These are phyloP conservation scores for Eulemur coronatus DNA, from an alignment of 2,797 vertebrate species.

Conservation along the genomic window DNA sequence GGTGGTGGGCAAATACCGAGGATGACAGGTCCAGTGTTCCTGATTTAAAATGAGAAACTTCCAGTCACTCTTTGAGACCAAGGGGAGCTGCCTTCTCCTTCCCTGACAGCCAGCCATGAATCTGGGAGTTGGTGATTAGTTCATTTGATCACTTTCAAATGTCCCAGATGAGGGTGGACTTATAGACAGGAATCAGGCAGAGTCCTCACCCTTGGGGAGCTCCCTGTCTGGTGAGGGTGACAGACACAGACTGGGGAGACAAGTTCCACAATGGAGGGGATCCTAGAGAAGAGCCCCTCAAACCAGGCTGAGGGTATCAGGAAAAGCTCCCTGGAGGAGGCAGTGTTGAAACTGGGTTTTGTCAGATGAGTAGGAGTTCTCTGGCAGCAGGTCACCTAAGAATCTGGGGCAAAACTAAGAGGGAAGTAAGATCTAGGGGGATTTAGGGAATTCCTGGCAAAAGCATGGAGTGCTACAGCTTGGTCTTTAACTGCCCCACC, in stretches of 20 bases:
- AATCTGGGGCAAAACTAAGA: neutral
- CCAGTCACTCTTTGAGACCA: neutral
- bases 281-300: neutral
- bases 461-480: neutral
- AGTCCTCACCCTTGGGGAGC: neutral
- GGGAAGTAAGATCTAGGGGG: neutral
- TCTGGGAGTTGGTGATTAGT: neutral
- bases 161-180: neutral
- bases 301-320: neutral
- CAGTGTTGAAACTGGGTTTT: neutral
- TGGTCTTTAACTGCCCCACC: neutral
- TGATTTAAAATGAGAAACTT: neutral
- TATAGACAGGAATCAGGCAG: neutral
- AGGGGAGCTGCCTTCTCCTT: neutral
- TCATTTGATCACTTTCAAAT: neutral
- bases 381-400: neutral
- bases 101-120: too few relatives aligned
- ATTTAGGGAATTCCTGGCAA: neutral
- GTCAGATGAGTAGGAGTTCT: neutral
- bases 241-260: neutral
- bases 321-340: neutral
- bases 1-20: neutral
- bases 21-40: neutral
- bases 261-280: neutral
- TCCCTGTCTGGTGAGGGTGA: neutral